These are phyloP conservation scores for Lanistes nyassanus DNA, from an alignment of 1,140 invertebrate genomes.

Conservation along the genomic window DNA sequence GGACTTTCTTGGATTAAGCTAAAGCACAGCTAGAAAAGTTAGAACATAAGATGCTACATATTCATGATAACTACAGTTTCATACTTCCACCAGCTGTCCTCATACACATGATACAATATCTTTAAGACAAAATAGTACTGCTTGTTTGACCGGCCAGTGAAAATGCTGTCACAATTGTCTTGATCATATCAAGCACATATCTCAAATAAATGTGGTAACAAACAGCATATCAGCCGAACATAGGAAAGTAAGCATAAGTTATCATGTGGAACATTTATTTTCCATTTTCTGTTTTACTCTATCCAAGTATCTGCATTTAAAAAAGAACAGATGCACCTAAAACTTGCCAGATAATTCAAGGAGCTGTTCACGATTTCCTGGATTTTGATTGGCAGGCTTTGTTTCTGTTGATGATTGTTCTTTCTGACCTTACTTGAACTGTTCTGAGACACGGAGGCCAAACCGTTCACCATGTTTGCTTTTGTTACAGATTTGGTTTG, in stretches of 20 bases:
- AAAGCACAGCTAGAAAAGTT: no score
- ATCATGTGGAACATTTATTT: neutral
- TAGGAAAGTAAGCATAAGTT: no score
- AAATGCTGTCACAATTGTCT: neutral
- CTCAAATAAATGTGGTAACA: no score
- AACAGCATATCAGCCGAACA: no score
- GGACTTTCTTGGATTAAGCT: no score
- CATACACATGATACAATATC: no score
- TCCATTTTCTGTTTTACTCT: neutral
- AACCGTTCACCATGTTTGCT: neutral
- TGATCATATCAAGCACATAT: neutral
- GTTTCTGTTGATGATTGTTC: neutral
- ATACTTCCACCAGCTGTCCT: no score
- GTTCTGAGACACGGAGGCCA: neutral
- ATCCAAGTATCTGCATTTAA: neutral
- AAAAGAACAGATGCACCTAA: neutral
- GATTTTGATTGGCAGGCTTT: no score
- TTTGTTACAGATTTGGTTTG: conserved; percentile 58
- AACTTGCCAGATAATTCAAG: neutral
- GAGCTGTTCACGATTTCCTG: no score
- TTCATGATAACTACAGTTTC: no score
- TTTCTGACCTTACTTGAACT: neutral
- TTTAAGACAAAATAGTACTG: no score
- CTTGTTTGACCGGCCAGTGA: neutral
- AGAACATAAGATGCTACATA: no score